These are phyloP conservation scores for Slavum lentiscoides DNA, from an alignment of 2,888 invertebrate genomes.

Conservation along the genomic window DNA sequence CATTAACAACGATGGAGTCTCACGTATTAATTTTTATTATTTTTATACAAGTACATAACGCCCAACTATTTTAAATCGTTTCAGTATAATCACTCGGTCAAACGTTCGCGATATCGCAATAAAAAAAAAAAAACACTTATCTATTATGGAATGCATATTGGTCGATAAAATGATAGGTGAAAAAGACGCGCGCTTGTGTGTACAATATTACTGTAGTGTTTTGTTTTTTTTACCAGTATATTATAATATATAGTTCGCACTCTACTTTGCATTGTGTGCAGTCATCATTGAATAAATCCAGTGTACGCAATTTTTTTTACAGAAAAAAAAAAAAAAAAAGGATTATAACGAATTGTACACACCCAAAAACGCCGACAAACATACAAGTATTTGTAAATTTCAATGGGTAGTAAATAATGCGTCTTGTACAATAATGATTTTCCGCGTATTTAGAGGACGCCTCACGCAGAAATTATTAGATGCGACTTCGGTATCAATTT, in stretches of 20 bases:
- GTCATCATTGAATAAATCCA: constrained; percentile 18
- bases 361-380: no score
- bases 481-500: no score
- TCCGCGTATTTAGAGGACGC: no score
- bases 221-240: background rate
- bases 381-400: no score
- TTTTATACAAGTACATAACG: background rate
- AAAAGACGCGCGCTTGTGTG: background rate
- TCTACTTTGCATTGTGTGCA: constrained; percentile 18
- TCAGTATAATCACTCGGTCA: background rate
- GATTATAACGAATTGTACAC: background rate
- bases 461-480: no score
- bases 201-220: background rate
- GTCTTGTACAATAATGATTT: no score
- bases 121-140: background rate
- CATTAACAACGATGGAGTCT: background rate
- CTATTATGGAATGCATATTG: background rate
- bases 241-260: constrained; percentile 10
- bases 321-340: background rate
- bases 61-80: no score
- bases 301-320: background rate
- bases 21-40: constrained; percentile 9
- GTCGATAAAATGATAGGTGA: constrained; percentile 6
- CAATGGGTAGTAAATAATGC: no score
- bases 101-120: background rate